Evolutionary conservation across 2,888 invertebrate species (phyloP), one percentile per base, ranked within the genome.

Genomic region (Hyppa rectilinea): DNA sequence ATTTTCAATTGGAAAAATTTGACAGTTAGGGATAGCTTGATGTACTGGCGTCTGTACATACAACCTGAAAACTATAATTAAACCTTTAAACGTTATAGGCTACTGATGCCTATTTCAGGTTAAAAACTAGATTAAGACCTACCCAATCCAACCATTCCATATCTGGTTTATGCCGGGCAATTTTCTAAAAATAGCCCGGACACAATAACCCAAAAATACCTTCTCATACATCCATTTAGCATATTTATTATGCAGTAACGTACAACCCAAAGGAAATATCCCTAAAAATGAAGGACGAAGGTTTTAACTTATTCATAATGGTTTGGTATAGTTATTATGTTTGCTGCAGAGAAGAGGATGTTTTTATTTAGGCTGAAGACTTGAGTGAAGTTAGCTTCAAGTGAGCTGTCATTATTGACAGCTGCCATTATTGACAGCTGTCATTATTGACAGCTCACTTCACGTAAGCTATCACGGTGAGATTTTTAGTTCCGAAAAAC

Each of bases 281-380:
- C 64, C 59, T 66, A 56, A 75, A 67, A 75, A 67, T 59, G 56
- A 55, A 76, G 75, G 70, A 80, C 75, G 81, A 69, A 76, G 74
- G 74, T 78, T 76, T 74, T 80, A 80, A 82, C 70, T 81, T 82
- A 85, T 83, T 80, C 78, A 81, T 75, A 78, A 79, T 78, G 82
- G 78, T 92, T 89, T 87, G 89, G 91, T 90, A 89, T 82, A 78
- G 80, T 90, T 90, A 91, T 91, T 88, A 87, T 65, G 89, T 89
- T 89, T 89, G 85, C 87, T 82, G 82, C 81, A 77, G 86, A 91
- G 88, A 88, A 89, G 87, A 81, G 76, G 83, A 87, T 91, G 87
- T 90, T 89, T 87, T 87, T 84, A 83, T 86, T 84, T 56, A 29
- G 47, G 31, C n/a, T n/a, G n/a, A n/a, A n/a, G n/a, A n/a, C n/a